These are phyloP conservation scores for Limosa lapponica DNA, from an alignment of 2,797 vertebrate genomes.

Conservation along the genomic window DNA sequence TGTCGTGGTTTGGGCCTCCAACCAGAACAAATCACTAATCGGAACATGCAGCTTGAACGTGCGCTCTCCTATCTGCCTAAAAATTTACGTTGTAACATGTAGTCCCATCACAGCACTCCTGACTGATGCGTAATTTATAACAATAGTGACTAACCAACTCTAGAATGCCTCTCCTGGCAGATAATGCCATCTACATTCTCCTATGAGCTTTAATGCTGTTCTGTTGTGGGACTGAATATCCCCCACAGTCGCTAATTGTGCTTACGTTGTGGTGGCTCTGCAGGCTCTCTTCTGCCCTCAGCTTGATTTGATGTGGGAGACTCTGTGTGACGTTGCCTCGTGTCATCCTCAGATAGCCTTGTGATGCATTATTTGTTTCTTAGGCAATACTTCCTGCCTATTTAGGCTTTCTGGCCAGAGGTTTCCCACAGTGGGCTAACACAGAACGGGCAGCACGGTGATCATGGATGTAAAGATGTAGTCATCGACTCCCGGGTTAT, in stretches of 20 bases:
- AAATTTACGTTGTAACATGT: background rate
- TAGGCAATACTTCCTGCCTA: background rate
- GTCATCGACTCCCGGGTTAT: background rate
- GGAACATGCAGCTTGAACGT: background rate
- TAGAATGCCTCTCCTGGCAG: background rate
- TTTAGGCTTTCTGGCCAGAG: background rate
- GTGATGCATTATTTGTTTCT: background rate
- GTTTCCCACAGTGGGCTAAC: background rate
- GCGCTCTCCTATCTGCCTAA: background rate
- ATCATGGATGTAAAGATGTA: background rate
- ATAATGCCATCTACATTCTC: background rate
- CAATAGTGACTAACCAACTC: background rate
- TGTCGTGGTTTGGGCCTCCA: too few relatives aligned
- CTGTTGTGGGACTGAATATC: background rate
- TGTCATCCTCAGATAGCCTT: background rate
- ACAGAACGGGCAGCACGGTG: accelerated
- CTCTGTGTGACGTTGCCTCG: accelerated
- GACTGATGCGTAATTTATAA: background rate
- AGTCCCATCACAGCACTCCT: background rate
- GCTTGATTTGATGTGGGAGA: background rate
- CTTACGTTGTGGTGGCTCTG: background rate
- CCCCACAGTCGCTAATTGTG: background rate
- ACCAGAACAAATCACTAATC: background rate
- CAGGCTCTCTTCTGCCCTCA: background rate
- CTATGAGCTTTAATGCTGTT: background rate